Percentiles rank a stretch among this genome's conserved stretches.
Evolutionary conservation across 1,140 invertebrate genomes (phyloP).

Genomic region (Lepidurus apus): DNA sequence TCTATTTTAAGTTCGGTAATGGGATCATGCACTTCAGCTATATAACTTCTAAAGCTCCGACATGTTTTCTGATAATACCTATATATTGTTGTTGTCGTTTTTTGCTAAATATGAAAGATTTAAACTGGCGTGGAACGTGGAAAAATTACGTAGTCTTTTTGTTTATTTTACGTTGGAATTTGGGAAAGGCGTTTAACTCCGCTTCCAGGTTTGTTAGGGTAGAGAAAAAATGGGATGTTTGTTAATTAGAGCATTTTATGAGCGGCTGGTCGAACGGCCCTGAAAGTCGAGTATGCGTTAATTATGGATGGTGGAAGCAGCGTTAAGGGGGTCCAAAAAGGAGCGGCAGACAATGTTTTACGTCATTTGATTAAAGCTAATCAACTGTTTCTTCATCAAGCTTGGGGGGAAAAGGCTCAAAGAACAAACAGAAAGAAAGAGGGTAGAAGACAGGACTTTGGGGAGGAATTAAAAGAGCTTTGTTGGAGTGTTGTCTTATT

Average conservation of each 20-base stretch:
- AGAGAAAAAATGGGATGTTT: too few species aligned
- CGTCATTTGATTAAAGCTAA: conserved; percentile 5
- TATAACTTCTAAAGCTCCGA: background rate
- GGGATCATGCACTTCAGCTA: background rate
- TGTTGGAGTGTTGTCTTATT: background rate
- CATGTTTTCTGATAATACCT: too few species aligned
- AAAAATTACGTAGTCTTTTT: too few species aligned
- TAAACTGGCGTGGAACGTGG: too few species aligned
- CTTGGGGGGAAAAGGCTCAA: background rate
- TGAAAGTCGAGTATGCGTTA: background rate
- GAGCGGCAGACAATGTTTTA: background rate
- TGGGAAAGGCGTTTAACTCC: too few species aligned
- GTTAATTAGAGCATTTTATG: background rate
- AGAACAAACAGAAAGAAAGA: background rate
- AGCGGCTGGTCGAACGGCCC: background rate
- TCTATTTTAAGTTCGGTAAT: background rate
- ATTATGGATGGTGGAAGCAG: background rate
- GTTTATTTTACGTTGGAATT: too few species aligned
- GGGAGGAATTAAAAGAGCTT: conserved; percentile 22
- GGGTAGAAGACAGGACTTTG: background rate
- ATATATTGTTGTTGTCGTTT: too few species aligned
- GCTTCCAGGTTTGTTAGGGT: too few species aligned
- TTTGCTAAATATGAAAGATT: too few species aligned
- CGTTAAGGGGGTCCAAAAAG: background rate
- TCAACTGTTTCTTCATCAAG: conserved; percentile 17